These are phyloP conservation scores for Lithophane socia DNA, from an alignment of 2,888 invertebrate species.

Conservation along the genomic window DNA sequence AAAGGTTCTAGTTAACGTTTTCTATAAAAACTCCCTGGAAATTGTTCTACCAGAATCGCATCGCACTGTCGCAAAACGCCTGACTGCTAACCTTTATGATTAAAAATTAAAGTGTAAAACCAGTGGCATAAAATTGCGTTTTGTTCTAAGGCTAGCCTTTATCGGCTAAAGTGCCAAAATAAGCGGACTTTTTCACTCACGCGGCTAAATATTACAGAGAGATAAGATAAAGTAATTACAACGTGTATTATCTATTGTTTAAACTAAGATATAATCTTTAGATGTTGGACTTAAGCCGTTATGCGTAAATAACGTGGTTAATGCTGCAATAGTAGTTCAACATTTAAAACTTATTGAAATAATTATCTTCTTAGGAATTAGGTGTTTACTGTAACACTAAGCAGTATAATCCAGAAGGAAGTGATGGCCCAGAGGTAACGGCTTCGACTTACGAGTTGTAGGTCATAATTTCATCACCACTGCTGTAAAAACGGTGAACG, in stretches of 20 bases:
- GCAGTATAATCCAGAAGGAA: too few species aligned
- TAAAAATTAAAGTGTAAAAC: neutral
- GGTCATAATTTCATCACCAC: too few species aligned
- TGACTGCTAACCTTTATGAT: neutral
- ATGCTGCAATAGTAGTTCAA: conserved; percentile 55
- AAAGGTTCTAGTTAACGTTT: neutral
- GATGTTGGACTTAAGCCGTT: conserved; percentile 57
- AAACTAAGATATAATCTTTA: conserved; percentile 69
- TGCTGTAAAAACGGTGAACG: too few species aligned
- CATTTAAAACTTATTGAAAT: conserved; percentile 54
- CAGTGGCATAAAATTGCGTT: conserved; percentile 1
- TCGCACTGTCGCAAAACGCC: too few species aligned
- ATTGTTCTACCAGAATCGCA: too few species aligned
- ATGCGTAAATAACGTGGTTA: conserved; percentile 56
- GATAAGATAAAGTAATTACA: conserved; percentile 75
- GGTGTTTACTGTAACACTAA: conserved; percentile 27
- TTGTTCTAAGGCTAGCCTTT: neutral
- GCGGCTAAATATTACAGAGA: conserved; percentile 60
- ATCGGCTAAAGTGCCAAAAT: conserved; percentile 53
- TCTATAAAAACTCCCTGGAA: too few species aligned
- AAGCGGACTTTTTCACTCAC: conserved; percentile 41
- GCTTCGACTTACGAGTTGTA: too few species aligned
- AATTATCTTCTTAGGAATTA: conserved; percentile 34
- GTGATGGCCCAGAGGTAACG: too few species aligned
- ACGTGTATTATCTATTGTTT: conserved; percentile 73